Conservation (phyloP, 1,140 invertebrate genomes). For the Brachionus paranguensis region DNA sequence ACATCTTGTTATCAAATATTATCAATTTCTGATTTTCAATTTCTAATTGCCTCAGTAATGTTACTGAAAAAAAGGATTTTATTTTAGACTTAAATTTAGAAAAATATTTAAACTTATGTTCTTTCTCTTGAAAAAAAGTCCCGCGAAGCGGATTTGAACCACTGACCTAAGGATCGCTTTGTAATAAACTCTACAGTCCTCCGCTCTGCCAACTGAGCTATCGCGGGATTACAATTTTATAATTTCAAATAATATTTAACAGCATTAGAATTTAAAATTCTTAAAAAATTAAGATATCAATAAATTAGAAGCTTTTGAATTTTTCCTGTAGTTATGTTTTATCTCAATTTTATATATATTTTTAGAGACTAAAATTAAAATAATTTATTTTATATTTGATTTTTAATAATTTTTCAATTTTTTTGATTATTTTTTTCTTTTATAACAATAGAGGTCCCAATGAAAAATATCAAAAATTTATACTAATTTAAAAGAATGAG, state of each 20-base stretch:
- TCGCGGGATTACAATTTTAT: background rate
- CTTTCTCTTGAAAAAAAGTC: constrained; percentile 4
- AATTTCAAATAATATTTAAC: background rate
- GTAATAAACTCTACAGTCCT: constrained; percentile 38
- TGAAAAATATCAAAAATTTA: too few relatives aligned
- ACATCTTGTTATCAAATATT: background rate
- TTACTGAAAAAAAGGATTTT: background rate
- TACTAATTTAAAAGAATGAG: too few relatives aligned
- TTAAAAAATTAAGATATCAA: background rate
- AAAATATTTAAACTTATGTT: background rate
- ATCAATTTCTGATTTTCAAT: too few relatives aligned
- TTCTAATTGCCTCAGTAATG: too few relatives aligned
- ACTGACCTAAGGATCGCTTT: constrained; percentile 40
- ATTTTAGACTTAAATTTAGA: background rate
- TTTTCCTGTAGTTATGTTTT: background rate
- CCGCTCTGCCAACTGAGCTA: constrained; percentile 41
- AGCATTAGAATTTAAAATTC: background rate
- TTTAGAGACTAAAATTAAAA: too few relatives aligned
- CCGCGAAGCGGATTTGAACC: constrained; percentile 40
- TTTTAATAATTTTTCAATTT: too few relatives aligned
- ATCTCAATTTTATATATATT: background rate
- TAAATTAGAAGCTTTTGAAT: background rate
- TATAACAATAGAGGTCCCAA: too few relatives aligned
- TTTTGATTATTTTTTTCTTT: too few relatives aligned
- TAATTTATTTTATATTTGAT: too few relatives aligned